Percentiles rank a stretch among this genome's conserved stretches.
These are phyloP conservation scores for Parotocinclus haroldoi DNA, from an alignment of 2,797 vertebrate species.

Conservation along the genomic window DNA sequence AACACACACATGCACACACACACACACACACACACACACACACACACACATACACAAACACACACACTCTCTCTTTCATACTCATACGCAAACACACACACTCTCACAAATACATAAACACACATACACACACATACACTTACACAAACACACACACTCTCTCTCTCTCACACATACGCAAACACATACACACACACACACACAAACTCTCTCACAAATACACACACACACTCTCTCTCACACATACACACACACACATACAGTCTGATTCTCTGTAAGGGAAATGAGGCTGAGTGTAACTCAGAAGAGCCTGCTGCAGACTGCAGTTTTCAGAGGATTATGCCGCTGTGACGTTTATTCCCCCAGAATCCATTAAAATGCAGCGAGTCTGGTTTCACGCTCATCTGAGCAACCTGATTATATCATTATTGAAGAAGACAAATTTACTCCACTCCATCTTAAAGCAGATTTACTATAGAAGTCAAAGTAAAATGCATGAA, in stretches of 20 bases:
- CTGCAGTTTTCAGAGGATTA: conserved; percentile 16
- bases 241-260: background rate
- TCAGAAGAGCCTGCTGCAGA: conserved; percentile 10
- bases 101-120: no score
- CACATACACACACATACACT: no score
- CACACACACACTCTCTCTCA: no score
- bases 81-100: no score
- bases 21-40: no score
- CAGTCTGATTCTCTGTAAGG: background rate
- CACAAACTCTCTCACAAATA: no score
- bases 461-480: background rate
- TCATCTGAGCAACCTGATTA: conserved; percentile 43
- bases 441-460: conserved; percentile 15
- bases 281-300: background rate
- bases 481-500: conserved; percentile 9
- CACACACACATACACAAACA: no score
- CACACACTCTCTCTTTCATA: no score
- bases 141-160: no score
- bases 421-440: conserved; percentile 30
- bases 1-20: no score
- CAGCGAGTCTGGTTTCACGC: conserved; percentile 35
- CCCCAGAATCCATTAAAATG: conserved; percentile 35
- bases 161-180: no score
- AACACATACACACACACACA: no score
- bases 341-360: conserved; percentile 28